Evolutionary conservation across 2,113 vertebrate species (phyloP).

Genomic region (Tursiops truncatus): DNA sequence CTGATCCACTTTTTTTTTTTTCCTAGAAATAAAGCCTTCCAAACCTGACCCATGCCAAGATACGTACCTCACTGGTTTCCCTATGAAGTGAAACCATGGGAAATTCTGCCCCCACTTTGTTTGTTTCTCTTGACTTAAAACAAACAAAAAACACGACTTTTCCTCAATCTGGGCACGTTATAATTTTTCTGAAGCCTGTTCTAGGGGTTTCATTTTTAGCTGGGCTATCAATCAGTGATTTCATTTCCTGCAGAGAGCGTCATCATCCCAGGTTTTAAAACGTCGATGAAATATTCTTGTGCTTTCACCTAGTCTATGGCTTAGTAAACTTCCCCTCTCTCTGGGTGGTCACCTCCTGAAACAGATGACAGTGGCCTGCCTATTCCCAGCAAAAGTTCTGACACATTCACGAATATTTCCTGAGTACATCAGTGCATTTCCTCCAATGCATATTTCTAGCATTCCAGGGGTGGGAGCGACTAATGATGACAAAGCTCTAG

Average conservation of each 20-base stretch:
- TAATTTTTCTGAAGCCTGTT: not conserved
- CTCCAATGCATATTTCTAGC: not conserved
- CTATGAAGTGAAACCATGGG: not conserved
- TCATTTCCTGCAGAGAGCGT: not conserved
- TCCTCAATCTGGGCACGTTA: not conserved
- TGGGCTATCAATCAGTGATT: not conserved
- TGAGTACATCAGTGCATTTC: conserved; percentile 21
- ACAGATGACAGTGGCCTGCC: conserved; percentile 36
- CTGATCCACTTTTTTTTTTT: not conserved
- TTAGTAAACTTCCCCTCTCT: conserved; percentile 14
- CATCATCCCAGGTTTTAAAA: conserved; percentile 27
- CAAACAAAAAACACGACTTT: not conserved
- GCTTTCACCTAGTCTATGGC: not conserved
- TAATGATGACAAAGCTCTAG: not conserved
- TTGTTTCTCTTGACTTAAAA: not conserved
- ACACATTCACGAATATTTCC: conserved; percentile 48
- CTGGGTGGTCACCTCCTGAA: conserved; percentile 35
- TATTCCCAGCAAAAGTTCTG: conserved; percentile 28
- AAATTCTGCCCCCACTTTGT: not conserved
- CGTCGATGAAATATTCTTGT: conserved; percentile 13
- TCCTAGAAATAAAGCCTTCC: not conserved
- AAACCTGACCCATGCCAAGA: not conserved
- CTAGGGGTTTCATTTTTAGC: not conserved
- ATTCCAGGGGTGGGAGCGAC: not conserved
- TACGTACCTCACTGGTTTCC: not conserved